phyloP scores from a whole-genome alignment of 2,797 vertebrate genomes.

The Artibeus lituratus region DNA sequence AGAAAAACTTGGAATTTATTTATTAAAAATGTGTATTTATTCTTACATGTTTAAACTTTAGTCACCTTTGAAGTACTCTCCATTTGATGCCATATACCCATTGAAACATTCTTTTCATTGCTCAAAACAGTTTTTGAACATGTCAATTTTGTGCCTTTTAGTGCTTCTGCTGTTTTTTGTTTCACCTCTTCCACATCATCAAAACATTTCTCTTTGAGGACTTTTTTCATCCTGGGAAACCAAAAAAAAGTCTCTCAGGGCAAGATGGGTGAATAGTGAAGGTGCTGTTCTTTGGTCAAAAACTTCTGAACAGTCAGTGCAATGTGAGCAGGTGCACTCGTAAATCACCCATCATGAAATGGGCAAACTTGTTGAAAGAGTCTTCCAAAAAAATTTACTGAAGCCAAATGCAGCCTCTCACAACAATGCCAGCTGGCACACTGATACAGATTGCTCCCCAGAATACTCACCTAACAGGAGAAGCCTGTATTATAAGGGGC shows the following conservation, averaged over 20 bases:
- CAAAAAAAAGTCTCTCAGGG: background rate
- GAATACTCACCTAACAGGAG: background rate
- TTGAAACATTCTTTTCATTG: background rate
- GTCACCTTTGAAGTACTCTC: background rate
- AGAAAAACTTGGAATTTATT: background rate
- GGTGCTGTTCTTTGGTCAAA: background rate
- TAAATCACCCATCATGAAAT: background rate
- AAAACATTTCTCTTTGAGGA: background rate
- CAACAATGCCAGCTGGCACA: background rate
- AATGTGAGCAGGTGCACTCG: background rate
- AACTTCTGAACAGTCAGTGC: background rate
- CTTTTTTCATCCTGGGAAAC: background rate
- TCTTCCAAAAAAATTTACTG: background rate
- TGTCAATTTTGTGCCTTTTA: background rate
- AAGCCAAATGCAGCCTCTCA: background rate
- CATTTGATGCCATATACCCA: background rate
- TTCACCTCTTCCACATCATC: background rate
- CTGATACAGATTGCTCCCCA: background rate
- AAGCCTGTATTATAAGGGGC: background rate
- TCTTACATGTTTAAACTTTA: background rate
- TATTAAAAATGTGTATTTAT: background rate
- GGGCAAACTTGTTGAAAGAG: background rate
- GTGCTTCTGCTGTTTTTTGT: background rate
- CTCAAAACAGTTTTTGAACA: background rate
- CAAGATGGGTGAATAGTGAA: background rate